Evolutionary conservation across 2,797 vertebrate genomes (phyloP).

Genomic region (Cyclopterus lumpus): DNA sequence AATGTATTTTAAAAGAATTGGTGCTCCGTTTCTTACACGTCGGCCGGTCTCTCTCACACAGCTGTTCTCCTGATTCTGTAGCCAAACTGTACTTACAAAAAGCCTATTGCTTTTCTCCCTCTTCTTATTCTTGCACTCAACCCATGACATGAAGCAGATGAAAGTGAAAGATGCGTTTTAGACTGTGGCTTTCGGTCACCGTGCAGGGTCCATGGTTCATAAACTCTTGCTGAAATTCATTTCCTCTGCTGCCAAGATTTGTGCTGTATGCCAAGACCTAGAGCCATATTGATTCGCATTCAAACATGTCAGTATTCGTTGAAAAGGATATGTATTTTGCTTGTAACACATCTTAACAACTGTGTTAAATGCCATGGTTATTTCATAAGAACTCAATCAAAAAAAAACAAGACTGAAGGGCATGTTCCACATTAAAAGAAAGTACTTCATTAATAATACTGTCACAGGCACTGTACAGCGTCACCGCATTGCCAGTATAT

Average conservation of each 20-base stretch:
- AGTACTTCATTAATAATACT: neutral
- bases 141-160: neutral
- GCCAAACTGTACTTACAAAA: neutral
- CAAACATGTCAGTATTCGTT: slow-evolving; percentile 35
- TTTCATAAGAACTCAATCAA: neutral
- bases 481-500: neutral
- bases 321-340: slow-evolving; percentile 13
- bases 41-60: neutral
- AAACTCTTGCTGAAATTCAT: slow-evolving; percentile 26
- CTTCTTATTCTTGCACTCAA: neutral
- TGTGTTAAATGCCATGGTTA: neutral
- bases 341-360: neutral
- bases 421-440: slow-evolving; percentile 5
- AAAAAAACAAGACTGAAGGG: slow-evolving; percentile 4
- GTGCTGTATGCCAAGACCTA: slow-evolving; percentile 9
- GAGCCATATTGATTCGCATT: slow-evolving; percentile 46
- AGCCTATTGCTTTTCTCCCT: neutral
- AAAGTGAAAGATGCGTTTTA: slow-evolving; percentile 15
- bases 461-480: slow-evolving; percentile 5
- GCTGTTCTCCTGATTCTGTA: neutral
- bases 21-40: slow-evolving; percentile 3
- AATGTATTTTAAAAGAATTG: slow-evolving; percentile 65
- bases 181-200: slow-evolving; percentile 20
- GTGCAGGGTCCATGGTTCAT: slow-evolving; percentile 19
- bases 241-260: slow-evolving; percentile 30